A percentile compares a stretch with the other conserved stretches of the same genome.
Conservation (phyloP, 2,888 invertebrate genomes). For the Bembecia ichneumoniformis region DNA sequence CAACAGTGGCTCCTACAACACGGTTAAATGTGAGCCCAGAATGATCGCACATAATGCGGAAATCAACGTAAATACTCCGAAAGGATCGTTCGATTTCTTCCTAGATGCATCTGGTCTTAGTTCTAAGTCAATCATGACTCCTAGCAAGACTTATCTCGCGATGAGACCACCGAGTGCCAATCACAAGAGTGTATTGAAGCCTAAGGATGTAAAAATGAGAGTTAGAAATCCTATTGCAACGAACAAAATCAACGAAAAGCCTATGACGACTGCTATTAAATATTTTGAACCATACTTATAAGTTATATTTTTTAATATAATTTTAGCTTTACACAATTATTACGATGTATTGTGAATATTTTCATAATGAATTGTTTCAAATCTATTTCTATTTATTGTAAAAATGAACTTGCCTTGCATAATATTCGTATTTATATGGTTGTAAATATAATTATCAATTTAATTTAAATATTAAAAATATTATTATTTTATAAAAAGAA, state of each 20-base stretch:
- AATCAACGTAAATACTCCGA: conserved; percentile 47
- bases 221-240: conserved; percentile 76
- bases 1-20: conserved; percentile 62
- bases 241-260: conserved; percentile 70
- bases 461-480: conserved; percentile 52
- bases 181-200: conserved; percentile 82
- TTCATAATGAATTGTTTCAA: conserved; percentile 21
- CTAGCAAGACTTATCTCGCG: conserved; percentile 44
- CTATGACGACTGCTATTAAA: conserved; percentile 71
- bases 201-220: conserved; percentile 83
- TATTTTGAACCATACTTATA: conserved; percentile 70
- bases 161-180: conserved; percentile 77
- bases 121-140: conserved; percentile 81
- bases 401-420: conserved; percentile 67
- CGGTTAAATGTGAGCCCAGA: conserved; percentile 58
- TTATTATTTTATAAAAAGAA: conserved; percentile 3
- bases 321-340: conserved; percentile 1
- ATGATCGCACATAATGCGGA: conserved; percentile 40
- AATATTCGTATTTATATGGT: conserved; percentile 60
- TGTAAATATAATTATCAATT: conserved; percentile 54
- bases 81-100: conserved; percentile 79
- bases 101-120: conserved; percentile 84
- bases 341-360: conserved; percentile 14
- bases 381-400: conserved; percentile 65
- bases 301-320: conserved; percentile 6